A percentile compares a stretch with the other conserved stretches of the same genome.
Conservation (phyloP, 2,113 vertebrate species). For the Merops nubicus region DNA sequence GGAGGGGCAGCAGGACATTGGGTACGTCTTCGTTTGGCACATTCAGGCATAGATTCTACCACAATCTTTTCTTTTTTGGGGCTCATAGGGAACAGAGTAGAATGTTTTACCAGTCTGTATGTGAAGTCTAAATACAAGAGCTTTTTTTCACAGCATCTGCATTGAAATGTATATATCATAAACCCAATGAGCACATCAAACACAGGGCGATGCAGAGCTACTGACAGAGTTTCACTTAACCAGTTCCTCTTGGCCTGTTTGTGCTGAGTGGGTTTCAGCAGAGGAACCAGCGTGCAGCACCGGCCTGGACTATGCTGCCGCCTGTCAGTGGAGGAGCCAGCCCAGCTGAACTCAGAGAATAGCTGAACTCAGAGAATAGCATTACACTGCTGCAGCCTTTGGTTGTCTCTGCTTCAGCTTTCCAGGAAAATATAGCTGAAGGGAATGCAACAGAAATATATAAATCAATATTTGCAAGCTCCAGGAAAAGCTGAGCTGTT, state of each 20-base stretch:
- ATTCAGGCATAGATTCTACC: neutral
- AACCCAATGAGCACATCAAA: neutral
- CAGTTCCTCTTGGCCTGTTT: neutral
- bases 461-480: neutral
- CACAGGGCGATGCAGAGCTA: neutral
- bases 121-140: neutral
- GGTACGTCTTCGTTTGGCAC: neutral
- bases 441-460: neutral
- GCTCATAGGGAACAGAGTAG: neutral
- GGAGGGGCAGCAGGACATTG: slow-evolving; percentile 74
- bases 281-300: neutral
- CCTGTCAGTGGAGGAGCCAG: neutral
- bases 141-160: neutral
- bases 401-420: neutral
- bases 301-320: neutral
- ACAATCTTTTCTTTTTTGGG: neutral
- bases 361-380: neutral
- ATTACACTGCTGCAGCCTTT: neutral
- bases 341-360: neutral
- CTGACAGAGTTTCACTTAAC: neutral
- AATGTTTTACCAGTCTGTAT: neutral
- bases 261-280: neutral
- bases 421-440: neutral
- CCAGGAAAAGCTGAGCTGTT: neutral
- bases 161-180: neutral